Evolutionary conservation across 2,888 invertebrate genomes (phyloP), one percentile per base, ranked within the genome.

Genomic region (Orthosia gothica): DNA sequence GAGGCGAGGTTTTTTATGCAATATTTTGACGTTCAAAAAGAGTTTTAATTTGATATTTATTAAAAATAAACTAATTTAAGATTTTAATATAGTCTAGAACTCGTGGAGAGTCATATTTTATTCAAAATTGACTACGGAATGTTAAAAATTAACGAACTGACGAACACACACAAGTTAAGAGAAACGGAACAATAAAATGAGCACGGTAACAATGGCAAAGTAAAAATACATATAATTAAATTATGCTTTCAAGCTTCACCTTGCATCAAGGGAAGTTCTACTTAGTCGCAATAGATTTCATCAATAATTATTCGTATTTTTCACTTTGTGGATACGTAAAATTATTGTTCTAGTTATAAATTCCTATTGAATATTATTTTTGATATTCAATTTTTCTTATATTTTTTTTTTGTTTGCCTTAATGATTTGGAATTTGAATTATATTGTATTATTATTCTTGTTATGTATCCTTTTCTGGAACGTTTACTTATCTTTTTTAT

Each of bases 81-180:
- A 12, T 5, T 50, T 15, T 13, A 0, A 26, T 26, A 2, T 26
- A 26, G 26, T 26, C 26, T 26, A 4, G 3, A 26, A 26, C 26
- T 26, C 26, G 4, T 3, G 3, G 16, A 1, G 5, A 26, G 18
- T 11, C 7, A 18, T 0, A 15, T 47, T 72, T 45, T 73, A 2
- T n/a, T 2, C 3, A 23, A 40, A 40, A 50, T 65, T 0, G 18
- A 73, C 12, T 4, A 58, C 16, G 1, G 5, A 16, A 16, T 1
- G 5, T n/a, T 23, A 40, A 0, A 15, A 49, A n/a, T 57, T 73
- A 0, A 73, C 49, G 23, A n/a, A 13, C 15, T 50, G 13, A 16
- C 11, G 9, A 50, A 73, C 18, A 73, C 5, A 32, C 11, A 40
- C 32, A 73, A 73, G 23, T 50, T 50, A 71, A 50, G 49, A 73